These are phyloP conservation scores for Drosophila melanica DNA, from an alignment of 1,140 invertebrate genomes.

Conservation along the genomic window DNA sequence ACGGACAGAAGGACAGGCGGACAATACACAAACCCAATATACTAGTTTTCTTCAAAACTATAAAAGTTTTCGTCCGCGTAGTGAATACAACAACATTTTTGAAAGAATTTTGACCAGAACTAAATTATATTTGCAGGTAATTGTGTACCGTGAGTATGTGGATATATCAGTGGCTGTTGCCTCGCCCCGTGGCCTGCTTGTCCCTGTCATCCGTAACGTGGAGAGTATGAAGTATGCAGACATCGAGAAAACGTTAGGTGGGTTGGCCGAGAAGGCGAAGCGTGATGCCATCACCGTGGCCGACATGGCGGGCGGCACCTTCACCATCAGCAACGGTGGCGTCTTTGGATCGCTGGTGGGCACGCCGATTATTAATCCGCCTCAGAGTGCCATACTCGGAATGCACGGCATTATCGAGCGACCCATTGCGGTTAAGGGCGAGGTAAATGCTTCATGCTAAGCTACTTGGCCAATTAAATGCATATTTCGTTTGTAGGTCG, in stretches of 20 bases:
- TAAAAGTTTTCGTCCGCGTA: too few relatives aligned
- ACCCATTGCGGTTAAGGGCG: constrained; percentile 97
- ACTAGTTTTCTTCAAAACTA: too few relatives aligned
- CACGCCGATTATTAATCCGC: constrained; percentile 99
- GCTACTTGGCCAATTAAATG: neutral
- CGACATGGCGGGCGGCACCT: constrained; percentile 99
- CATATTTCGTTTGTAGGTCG: constrained; percentile 87
- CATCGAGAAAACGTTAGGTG: constrained; percentile 95
- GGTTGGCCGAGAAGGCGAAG: constrained; percentile 95
- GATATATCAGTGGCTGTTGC: constrained; percentile 99
- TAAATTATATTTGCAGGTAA: constrained; percentile 86
- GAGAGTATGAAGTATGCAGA: constrained; percentile 98
- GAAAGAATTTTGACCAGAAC: too few relatives aligned
- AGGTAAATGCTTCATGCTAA: constrained; percentile 86
- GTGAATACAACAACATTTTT: too few relatives aligned
- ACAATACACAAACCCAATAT: too few relatives aligned
- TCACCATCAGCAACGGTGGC: constrained; percentile 99
- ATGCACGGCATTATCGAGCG: constrained; percentile 99
- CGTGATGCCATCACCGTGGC: constrained; percentile 95
- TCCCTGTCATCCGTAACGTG: constrained; percentile 98
- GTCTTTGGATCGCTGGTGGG: constrained; percentile 99
- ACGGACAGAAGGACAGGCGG: too few relatives aligned
- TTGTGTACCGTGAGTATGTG: constrained; percentile 98
- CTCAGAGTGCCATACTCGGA: constrained; percentile 99
- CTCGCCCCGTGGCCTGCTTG: constrained; percentile 98